These are phyloP conservation scores for Semicossyphus pulcher DNA, from an alignment of 2,113 vertebrate genomes.

Conservation along the genomic window DNA sequence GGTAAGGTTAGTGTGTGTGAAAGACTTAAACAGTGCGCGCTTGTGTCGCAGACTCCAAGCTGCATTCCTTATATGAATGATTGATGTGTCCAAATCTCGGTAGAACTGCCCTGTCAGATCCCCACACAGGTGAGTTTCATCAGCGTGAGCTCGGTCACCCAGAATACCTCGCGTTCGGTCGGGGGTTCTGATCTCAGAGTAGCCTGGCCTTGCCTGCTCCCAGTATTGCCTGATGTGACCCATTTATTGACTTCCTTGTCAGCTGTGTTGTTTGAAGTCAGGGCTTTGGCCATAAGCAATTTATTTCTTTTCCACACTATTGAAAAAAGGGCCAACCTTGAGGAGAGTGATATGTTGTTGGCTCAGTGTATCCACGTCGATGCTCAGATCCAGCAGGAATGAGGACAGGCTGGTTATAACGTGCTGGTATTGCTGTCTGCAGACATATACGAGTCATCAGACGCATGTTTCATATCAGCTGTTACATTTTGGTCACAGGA, in stretches of 20 bases:
- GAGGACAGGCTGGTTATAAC: too few species aligned
- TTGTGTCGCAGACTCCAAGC: conserved; percentile 46
- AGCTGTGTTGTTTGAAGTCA: conserved; percentile 53
- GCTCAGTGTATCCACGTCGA: not conserved
- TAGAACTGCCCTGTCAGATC: conserved; percentile 57
- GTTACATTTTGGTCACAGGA: conserved; percentile 28
- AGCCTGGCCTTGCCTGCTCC: conserved; percentile 42
- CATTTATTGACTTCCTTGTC: conserved; percentile 62
- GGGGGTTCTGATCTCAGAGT: conserved; percentile 55
- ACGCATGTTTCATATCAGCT: conserved; percentile 13
- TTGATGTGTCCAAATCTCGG: conserved; percentile 60
- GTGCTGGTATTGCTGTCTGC: too few species aligned
- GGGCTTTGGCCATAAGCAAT: conserved; percentile 51
- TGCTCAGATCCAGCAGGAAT: conserved; percentile 5
- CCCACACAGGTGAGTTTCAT: conserved; percentile 55
- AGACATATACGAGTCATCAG: too few species aligned
- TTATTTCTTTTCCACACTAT: conserved; percentile 30
- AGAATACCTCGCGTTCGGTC: conserved; percentile 43
- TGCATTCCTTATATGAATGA: conserved; percentile 59
- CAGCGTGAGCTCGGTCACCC: conserved; percentile 59
- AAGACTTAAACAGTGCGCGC: conserved; percentile 27
- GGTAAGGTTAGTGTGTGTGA: conserved; percentile 28
- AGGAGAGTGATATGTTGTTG: conserved; percentile 22
- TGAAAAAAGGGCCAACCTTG: conserved; percentile 24
- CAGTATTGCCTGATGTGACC: conserved; percentile 49